These are phyloP conservation scores for Creontiades dilutus DNA, from an alignment of 2,888 invertebrate species.

Conservation along the genomic window DNA sequence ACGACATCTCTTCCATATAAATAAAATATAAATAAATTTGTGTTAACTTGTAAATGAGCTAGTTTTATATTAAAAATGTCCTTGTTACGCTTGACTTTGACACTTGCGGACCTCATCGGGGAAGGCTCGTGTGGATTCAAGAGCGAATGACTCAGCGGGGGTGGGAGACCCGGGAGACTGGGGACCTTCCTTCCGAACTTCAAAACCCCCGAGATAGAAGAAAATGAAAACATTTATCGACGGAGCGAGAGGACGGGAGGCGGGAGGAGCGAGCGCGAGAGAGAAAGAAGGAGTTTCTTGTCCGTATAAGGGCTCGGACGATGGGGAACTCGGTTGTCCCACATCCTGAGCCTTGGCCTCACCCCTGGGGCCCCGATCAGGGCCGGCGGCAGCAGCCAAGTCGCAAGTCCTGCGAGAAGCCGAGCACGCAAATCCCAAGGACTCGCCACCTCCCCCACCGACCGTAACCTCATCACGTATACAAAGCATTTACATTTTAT, in stretches of 20 bases:
- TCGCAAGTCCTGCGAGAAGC: too few species aligned
- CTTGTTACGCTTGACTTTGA: too few species aligned
- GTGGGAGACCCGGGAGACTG: constrained; percentile 32
- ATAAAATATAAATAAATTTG: too few species aligned
- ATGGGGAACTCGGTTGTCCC: constrained; percentile 39
- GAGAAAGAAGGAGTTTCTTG: constrained; percentile 9
- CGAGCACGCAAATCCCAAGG: too few species aligned
- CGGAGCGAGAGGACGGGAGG: background rate
- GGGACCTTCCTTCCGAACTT: background rate
- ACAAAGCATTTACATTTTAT: too few species aligned
- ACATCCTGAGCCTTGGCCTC: constrained; percentile 64
- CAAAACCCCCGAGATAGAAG: background rate
- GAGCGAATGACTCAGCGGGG: constrained; percentile 40
- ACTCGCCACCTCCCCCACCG: too few species aligned
- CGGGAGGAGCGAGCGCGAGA: background rate
- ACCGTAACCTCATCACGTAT: too few species aligned
- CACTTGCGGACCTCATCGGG: too few species aligned
- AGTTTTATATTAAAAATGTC: too few species aligned
- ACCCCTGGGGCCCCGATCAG: constrained; percentile 51
- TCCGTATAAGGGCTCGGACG: constrained; percentile 11
- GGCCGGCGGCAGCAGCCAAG: background rate
- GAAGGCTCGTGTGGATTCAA: background rate
- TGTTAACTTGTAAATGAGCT: too few species aligned
- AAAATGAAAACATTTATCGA: background rate
- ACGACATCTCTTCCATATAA: too few species aligned